Conservation (phyloP, 2,113 vertebrate species). For the Scartelaos histophorus region DNA sequence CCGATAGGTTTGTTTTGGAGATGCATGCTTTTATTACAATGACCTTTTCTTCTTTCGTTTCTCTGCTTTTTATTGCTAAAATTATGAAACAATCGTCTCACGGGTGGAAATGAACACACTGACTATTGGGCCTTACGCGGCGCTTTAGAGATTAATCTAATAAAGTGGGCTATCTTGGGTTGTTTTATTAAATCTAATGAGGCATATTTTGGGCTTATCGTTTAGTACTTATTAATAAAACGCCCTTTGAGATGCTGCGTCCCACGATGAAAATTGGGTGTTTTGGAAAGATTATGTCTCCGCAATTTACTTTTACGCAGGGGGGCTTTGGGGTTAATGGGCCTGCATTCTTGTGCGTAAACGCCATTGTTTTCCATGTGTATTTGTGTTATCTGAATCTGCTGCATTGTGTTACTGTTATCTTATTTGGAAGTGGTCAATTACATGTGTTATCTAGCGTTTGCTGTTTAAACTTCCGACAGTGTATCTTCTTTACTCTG, state of each 20-base stretch:
- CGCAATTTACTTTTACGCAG: constrained; percentile 25
- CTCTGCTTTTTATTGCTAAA: neutral
- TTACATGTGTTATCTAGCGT: constrained; percentile 64
- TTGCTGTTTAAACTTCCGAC: constrained; percentile 61
- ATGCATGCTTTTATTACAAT: neutral
- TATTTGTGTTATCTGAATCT: constrained; percentile 71
- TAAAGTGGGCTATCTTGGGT: neutral
- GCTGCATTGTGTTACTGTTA: constrained; percentile 56
- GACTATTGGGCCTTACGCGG: neutral
- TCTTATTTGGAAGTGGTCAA: constrained; percentile 65
- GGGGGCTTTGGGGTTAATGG: constrained; percentile 21
- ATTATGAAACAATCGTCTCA: neutral
- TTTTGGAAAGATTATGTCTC: constrained; percentile 17
- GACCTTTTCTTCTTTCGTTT: neutral
- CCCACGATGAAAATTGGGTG: constrained; percentile 10
- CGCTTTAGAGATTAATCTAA: neutral
- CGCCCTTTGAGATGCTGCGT: neutral
- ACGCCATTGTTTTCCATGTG: constrained; percentile 62
- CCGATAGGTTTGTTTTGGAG: too few relatives aligned
- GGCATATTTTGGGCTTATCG: constrained; percentile 1
- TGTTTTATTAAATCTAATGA: neutral
- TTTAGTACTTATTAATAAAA: constrained; percentile 5
- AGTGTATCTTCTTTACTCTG: constrained; percentile 10
- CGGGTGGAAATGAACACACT: neutral
- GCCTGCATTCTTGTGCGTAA: constrained; percentile 55